Base-by-base conservation (phyloP, 1,140 invertebrate species). In the Drosophila malerkotliana region DNA sequence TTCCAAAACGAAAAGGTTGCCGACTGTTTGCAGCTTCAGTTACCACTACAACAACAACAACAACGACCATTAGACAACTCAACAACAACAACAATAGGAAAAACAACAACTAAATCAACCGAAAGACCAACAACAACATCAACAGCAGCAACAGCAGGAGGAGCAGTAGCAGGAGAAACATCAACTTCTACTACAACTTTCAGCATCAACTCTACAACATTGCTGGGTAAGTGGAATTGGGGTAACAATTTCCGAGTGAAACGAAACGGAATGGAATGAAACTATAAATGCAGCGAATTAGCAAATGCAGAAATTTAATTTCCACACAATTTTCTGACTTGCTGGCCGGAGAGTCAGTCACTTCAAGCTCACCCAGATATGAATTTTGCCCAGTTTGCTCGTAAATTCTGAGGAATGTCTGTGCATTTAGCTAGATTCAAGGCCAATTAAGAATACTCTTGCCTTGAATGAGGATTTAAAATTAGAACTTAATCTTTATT, bases 11-110 rank as follows among this genome's bases (percentile, higher is more conserved):
- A 87, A 79, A 88, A 82, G 63, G 79, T 61, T 48, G 74, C 64
- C 69, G 80, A 67, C 68, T 71, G 72, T 73, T 82, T 78, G 44
- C 78, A 85, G 82, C 78, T 87, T 61, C 81, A 78, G 54, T 44
- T 48, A 60, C 44, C 47, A 45, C 44, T 30, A 52, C 34, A 63
- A 53, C 60, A 53, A 51, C 53, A 51, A 32, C 37, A 61, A 52
- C 79, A 76, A 87, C 77, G 58, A 85, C 48, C 47, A 62, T 54
- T 59, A 24, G 54, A 37, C 52, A 54, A 68, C 30, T 49, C 44
- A 57, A 37, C 18, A 49, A 47, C 61, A 37, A 32, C 18, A 69
- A 56, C 18, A 45, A 44, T 56, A 56, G 39, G 58, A 57, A 49
- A 34, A 77, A 55, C 26, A 48, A 37, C 63, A 12, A 44, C 8